Percentiles rank a stretch among this genome's conserved stretches.
Evolutionary conservation across 1,140 invertebrate species (phyloP).

Genomic region (Argopecten irradians): DNA sequence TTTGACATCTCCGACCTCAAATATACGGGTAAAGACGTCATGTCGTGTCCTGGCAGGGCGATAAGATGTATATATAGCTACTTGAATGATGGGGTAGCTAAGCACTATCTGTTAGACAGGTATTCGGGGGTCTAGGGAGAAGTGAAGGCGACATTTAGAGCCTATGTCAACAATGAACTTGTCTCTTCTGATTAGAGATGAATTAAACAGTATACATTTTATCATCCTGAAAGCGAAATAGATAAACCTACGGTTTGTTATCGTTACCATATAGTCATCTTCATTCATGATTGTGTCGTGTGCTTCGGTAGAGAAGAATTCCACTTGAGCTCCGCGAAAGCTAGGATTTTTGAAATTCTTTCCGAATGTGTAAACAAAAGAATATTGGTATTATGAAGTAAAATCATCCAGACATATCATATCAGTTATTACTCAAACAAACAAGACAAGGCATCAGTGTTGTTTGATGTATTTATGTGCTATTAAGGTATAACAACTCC

Average conservation of each 20-base stretch:
- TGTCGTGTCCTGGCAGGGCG: not conserved
- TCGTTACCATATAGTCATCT: not conserved
- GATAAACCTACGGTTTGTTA: not conserved
- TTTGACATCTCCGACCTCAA: not conserved
- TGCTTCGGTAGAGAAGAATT: not conserved
- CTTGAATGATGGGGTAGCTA: conserved; percentile 15
- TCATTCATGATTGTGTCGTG: conserved; percentile 9
- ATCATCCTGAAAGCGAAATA: conserved; percentile 12
- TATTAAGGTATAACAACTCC: too few relatives aligned
- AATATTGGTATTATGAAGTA: not conserved
- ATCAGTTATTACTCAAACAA: too few relatives aligned
- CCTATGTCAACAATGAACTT: not conserved
- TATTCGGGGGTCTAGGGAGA: not conserved
- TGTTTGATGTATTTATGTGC: too few relatives aligned
- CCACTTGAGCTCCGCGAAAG: not conserved
- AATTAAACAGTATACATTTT: conserved; percentile 13
- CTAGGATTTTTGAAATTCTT: not conserved
- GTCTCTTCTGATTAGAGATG: not conserved
- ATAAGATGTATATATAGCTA: not conserved
- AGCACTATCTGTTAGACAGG: not conserved
- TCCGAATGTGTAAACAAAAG: not conserved
- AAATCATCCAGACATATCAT: too few relatives aligned
- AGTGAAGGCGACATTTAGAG: not conserved
- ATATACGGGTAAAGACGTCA: not conserved
- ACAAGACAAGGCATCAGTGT: too few relatives aligned